Base-by-base conservation (phyloP, 2,113 vertebrate genomes). In the Eretmochelys imbricata region DNA sequence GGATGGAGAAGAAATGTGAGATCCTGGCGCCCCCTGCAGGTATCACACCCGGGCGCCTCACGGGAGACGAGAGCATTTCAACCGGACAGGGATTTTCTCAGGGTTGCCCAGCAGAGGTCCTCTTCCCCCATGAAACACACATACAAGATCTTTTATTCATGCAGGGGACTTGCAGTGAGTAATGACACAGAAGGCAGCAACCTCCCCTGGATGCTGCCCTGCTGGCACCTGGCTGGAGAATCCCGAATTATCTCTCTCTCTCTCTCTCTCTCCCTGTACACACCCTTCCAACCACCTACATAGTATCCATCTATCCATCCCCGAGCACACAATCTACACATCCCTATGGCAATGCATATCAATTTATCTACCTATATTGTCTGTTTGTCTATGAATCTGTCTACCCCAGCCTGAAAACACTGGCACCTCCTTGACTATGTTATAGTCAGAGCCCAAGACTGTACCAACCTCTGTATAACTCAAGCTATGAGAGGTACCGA, bases 41-140 rank as follows among this genome's bases (percentile, higher is more conserved):
- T 49, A 3, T 87, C 87, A 51, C 50, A 8, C 13, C 10, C 3
- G 12, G 76, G 84, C 10, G 93, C 82, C 62, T 16, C 59, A 59
- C 82, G 38, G 2, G 82, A 5, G 86, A 22, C 75, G 83, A 55
- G n/a, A 25, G 69, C 10, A 5, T 93, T 80, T 88, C 25, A 84
- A 79, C 48, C 14, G 2, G n/a, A 85, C 92, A 92, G 57, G 46
- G 89, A 46, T 49, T 50, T 88, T 95, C 92, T 90, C 83, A 42
- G 72, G 53, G 31, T 88, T 9, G 85, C 59, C 95, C 95, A 90
- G 95, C 92, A 96, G 95, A 93, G 95, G 92, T 93, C 95, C 82
- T 82, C 94, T 57, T 82, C 50, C 83, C 87, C 89, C 90, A 90
- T 80, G 79, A 82, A 92, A 85, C 31, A 2, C 42, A 22, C 46